Evolutionary conservation across 2,888 invertebrate species (phyloP), one percentile per base, ranked within the genome.

Genomic region (Microplitis manilae): DNA sequence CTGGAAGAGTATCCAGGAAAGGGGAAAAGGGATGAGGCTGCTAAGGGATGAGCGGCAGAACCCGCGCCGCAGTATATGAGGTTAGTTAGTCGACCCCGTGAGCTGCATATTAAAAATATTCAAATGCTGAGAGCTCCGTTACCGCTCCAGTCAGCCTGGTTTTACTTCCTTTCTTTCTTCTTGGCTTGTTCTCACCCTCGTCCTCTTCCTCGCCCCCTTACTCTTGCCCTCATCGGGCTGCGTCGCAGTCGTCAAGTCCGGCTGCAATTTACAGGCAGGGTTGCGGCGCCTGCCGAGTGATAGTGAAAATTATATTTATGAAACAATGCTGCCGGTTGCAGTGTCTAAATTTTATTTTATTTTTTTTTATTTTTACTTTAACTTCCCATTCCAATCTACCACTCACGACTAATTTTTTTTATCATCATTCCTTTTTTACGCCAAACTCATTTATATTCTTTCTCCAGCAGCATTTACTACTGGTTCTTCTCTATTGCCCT

Each of bases 91-190:
- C 82, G 80, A 79, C 79, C 83, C 82, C 84, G 85, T 83, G 86
- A 83, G 85, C 81, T 84, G 88, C 88, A 87, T 88, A 87, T 88
- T 87, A 89, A 88, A 88, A 88, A 86, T 86, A 88, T 87, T 88
- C 86, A 86, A 88, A 88, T 88, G 84, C 72, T 70, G 9, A 74
- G 71, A 75, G 68, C 59, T 62, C 75, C 65, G 65, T 65, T 65
- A 65, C 30, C 50, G 30, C 62, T 17, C 62, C 30, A 30, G 20
- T 8, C 13, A 62, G 62, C 59, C 69, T 61, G 73, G 65, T 69
- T 59, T 64, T 30, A 30, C 64, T 38, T 72, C 40, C 64, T 76
- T 76, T 73, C 69, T 68, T 75, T 39, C 38, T 41, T 65, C 59
- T 38, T 40, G 30, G 30, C 30, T 69, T 70, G 69, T 69, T 64